Conservation (phyloP, 2,113 vertebrate genomes). For the Phalacrocorax carbo region DNA sequence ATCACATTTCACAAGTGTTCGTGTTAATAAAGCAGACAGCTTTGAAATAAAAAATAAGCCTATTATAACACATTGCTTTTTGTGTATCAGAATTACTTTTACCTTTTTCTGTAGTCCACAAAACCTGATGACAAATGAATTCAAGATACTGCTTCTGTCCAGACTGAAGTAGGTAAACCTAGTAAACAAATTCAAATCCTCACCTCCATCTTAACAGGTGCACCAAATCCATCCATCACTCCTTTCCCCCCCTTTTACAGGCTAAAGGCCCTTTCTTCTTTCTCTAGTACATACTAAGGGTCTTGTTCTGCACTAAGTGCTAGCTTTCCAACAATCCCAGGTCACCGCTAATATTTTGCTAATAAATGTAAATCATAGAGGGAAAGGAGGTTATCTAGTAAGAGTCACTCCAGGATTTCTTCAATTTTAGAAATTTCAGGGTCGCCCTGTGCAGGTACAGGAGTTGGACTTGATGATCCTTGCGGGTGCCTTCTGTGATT, state of each 20-base stretch:
- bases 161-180: not conserved
- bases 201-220: accelerated
- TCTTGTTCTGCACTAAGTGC: not conserved
- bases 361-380: too few relatives aligned
- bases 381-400: not conserved
- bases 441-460: too few relatives aligned
- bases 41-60: constrained; percentile 8
- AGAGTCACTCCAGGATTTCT: not conserved
- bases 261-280: not conserved
- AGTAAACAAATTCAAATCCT: not conserved
- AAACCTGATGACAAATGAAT: not conserved
- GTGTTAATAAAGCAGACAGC: not conserved
- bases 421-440: not conserved
- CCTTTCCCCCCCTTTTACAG: not conserved
- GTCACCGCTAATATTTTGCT: not conserved
- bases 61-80: not conserved
- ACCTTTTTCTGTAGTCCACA: not conserved
- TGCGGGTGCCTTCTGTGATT: too few relatives aligned
- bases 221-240: not conserved
- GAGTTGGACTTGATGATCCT: too few relatives aligned
- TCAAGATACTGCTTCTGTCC: not conserved
- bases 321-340: not conserved
- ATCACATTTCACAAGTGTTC: not conserved
- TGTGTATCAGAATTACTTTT: constrained; percentile 8
- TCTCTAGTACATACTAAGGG: not conserved